phyloP scores from a whole-genome alignment of 2,888 invertebrate species.

The Lycophotia porphyrea region DNA sequence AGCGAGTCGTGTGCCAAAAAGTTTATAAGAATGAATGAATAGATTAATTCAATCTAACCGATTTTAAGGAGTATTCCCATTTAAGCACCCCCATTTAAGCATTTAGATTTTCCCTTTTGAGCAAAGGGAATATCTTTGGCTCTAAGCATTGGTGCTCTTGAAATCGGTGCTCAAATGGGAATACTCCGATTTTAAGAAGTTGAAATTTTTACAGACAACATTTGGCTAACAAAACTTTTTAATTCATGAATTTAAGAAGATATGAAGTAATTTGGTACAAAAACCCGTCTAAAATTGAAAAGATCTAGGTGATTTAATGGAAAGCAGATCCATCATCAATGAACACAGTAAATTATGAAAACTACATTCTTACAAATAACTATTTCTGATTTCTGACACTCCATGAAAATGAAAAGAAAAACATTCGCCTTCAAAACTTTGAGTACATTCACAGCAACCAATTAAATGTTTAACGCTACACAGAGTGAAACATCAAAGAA shows the following conservation, averaged over 20 bases:
- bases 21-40: constrained; percentile 23
- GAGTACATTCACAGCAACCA: background rate
- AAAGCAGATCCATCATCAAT: background rate
- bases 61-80: no score
- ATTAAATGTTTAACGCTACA: background rate
- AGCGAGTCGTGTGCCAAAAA: constrained; percentile 23
- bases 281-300: background rate
- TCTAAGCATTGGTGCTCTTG: no score
- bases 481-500: constrained; percentile 53
- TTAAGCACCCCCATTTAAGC: no score
- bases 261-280: background rate
- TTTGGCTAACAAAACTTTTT: background rate
- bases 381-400: no score
- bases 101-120: no score
- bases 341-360: constrained; percentile 1
- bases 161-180: no score
- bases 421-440: background rate
- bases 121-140: no score
- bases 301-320: constrained; percentile 2
- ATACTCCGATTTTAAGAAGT: no score
- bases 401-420: background rate
- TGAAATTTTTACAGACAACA: background rate
- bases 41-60: background rate
- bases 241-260: background rate
- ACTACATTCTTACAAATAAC: no score